Percentiles rank a stretch among this genome's conserved stretches.
phyloP scores from a whole-genome alignment of 2,797 vertebrate genomes.

The Fundulus diaphanus region DNA sequence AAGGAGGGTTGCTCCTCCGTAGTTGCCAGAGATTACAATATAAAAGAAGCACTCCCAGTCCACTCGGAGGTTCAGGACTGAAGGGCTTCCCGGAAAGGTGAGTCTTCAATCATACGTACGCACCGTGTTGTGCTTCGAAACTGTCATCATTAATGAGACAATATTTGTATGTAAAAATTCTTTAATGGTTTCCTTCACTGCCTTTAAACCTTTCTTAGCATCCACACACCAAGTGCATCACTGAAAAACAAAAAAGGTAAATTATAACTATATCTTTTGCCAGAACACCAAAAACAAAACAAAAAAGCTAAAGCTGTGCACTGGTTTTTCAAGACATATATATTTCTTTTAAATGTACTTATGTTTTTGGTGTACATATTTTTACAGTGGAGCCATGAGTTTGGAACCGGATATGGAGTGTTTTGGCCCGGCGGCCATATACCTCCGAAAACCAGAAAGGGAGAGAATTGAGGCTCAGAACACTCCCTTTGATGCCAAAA shows the following conservation, averaged over 20 bases:
- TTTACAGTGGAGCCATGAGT: slow-evolving; percentile 74
- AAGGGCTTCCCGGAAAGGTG: slow-evolving; percentile 71
- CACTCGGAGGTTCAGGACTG: slow-evolving; percentile 48
- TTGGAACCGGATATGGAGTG: slow-evolving; percentile 84
- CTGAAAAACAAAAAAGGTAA: slow-evolving; percentile 9
- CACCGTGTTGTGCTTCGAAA: neutral
- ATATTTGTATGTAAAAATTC: neutral
- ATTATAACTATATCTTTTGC: neutral
- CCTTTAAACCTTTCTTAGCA: slow-evolving; percentile 19
- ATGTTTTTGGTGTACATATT: neutral
- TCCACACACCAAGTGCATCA: slow-evolving; percentile 37
- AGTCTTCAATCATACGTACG: slow-evolving; percentile 37
- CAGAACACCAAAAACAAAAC: neutral
- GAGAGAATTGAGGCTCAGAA: slow-evolving; percentile 90
- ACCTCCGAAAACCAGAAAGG: slow-evolving; percentile 88
- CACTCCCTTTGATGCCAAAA: slow-evolving; percentile 90
- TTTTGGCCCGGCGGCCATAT: slow-evolving; percentile 87
- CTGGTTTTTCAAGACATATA: neutral
- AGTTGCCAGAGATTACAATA: slow-evolving; percentile 52
- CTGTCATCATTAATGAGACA: neutral
- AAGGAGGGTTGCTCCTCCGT: slow-evolving; percentile 54
- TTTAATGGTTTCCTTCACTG: neutral
- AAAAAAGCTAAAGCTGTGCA: neutral
- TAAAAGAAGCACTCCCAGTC: slow-evolving; percentile 70
- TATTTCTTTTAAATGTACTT: neutral